Conservation (phyloP, 2,113 vertebrate genomes). For the Mixornis gularis region DNA sequence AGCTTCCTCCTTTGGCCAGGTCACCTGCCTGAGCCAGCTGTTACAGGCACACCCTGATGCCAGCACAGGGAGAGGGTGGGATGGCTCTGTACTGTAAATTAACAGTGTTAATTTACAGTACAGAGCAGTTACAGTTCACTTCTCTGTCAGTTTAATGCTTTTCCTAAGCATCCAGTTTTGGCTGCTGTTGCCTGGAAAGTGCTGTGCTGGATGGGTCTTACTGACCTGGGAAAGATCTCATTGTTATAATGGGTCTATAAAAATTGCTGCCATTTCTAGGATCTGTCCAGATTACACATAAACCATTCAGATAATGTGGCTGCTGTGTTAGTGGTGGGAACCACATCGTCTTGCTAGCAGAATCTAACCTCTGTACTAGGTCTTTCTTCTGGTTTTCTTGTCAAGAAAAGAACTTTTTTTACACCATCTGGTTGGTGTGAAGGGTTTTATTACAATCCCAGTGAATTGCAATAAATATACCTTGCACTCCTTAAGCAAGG, state of each 20-base stretch:
- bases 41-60: background rate
- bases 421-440: background rate
- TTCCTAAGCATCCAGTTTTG: background rate
- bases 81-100: background rate
- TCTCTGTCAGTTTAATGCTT: background rate
- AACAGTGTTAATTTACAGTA: background rate
- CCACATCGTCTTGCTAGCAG: rapidly evolving
- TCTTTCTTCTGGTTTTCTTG: background rate
- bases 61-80: background rate
- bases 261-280: background rate
- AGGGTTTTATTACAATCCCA: background rate
- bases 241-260: background rate
- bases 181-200: background rate
- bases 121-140: background rate
- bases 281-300: background rate
- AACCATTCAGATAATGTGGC: background rate
- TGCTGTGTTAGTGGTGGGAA: background rate
- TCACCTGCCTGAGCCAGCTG: background rate
- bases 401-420: background rate
- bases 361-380: background rate
- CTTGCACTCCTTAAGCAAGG: background rate
- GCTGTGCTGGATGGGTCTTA: background rate
- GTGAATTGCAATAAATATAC: background rate
- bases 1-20: background rate
- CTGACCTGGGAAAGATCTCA: conserved; percentile 3